Evolutionary conservation across 35 echinoderm and acorn worm genomes (phyloP).

Genomic region (Ophioderma brevispina): DNA sequence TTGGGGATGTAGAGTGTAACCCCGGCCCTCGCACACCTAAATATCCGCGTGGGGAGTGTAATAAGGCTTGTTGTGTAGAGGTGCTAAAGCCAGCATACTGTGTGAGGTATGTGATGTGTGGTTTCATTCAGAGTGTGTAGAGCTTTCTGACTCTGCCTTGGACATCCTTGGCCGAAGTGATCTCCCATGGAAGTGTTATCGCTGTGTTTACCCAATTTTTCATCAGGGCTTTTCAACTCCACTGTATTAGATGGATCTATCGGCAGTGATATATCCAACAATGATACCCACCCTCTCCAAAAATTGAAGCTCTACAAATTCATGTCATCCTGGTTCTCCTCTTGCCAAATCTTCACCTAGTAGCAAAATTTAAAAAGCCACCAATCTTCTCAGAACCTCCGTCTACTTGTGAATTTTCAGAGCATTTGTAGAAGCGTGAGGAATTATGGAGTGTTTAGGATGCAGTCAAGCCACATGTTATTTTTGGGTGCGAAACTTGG

Average conservation of each 20-base stretch:
- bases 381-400: no score
- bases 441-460: conserved; percentile 29
- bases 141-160: background rate
- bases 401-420: conserved; percentile 33
- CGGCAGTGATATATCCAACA: background rate
- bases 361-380: no score
- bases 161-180: background rate
- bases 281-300: no score
- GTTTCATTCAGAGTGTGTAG: conserved; percentile 18
- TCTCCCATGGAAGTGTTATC: background rate
- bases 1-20: background rate
- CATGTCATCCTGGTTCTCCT: no score
- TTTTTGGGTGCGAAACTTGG: conserved; percentile 50
- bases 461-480: conserved; percentile 27
- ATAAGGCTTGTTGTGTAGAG: conserved; percentile 19
- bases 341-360: no score
- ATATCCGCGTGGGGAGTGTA: conserved; percentile 42
- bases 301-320: no score
- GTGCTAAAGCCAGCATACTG: conserved; percentile 40
- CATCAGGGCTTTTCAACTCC: background rate
- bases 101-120: conserved; percentile 27
- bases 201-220: background rate
- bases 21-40: conserved; percentile 15
- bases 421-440: conserved; percentile 27
- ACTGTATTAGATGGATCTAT: no score